Conservation (phyloP, 2,797 vertebrate genomes). For the Anabas testudineus region DNA sequence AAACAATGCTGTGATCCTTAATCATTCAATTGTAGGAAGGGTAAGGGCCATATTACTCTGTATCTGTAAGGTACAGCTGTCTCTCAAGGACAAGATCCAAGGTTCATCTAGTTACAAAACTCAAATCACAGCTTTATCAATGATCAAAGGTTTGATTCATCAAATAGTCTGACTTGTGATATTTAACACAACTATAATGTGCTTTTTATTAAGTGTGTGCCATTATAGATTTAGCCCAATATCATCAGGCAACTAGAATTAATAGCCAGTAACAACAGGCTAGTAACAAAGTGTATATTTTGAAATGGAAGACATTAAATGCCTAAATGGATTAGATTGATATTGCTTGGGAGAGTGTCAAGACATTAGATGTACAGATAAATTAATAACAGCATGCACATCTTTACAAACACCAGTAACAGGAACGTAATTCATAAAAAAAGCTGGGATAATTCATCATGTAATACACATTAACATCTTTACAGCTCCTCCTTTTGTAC, state of each 20-base stretch:
- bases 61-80: conserved; percentile 25
- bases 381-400: conserved; percentile 71
- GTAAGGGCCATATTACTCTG: conserved; percentile 6
- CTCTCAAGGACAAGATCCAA: conserved; percentile 17
- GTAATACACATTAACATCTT: conserved; percentile 50
- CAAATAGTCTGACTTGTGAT: conserved; percentile 15
- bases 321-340: conserved; percentile 39
- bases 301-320: conserved; percentile 76
- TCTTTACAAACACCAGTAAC: conserved; percentile 71
- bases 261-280: conserved; percentile 28
- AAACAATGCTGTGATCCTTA: conserved; percentile 31
- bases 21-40: conserved; percentile 20
- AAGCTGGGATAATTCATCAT: conserved; percentile 51
- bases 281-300: conserved; percentile 48
- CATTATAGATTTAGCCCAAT: conserved; percentile 42
- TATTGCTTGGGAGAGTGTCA: conserved; percentile 55
- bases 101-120: conserved; percentile 21
- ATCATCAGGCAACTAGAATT: conserved; percentile 25
- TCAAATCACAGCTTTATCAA: conserved; percentile 21
- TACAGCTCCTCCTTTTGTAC: conserved; percentile 42
- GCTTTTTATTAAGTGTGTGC: conserved; percentile 55
- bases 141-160: conserved; percentile 18
- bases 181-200: conserved; percentile 45
- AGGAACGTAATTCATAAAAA: conserved; percentile 62
- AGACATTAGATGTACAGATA: conserved; percentile 51